phyloP scores from a whole-genome alignment of 1,140 invertebrate genomes.

The Sinonovacula constricta region DNA sequence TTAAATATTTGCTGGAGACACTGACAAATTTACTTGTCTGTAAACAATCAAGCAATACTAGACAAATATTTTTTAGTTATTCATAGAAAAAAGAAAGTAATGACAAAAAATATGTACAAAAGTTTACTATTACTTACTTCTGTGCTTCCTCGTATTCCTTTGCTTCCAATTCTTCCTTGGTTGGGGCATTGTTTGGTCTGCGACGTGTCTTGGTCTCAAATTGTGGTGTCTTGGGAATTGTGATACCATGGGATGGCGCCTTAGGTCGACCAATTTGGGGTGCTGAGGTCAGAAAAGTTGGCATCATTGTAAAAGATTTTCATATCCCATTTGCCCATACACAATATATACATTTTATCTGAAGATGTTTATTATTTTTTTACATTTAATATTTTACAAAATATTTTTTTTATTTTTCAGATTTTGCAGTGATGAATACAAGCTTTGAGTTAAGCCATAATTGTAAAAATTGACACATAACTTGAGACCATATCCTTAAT shows the following conservation, averaged over 20 bases:
- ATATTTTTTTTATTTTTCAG: not conserved
- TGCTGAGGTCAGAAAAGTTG: no score
- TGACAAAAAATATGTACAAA: not conserved
- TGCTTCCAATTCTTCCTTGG: conserved; percentile 70
- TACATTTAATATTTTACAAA: not conserved
- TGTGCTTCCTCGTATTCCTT: conserved; percentile 74
- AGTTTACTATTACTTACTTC: conserved; percentile 57
- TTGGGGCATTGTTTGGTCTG: conserved; percentile 61
- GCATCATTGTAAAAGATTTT: no score
- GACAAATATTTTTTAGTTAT: no score
- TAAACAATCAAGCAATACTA: no score
- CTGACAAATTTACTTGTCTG: no score
- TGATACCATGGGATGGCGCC: conserved; percentile 56
- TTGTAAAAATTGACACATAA: no score
- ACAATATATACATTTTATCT: not conserved
- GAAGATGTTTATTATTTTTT: not conserved
- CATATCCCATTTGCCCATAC: no score
- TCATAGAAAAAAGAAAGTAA: no score
- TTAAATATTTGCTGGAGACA: no score
- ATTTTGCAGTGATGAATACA: no score
- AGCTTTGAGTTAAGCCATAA: no score
- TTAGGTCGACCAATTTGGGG: conserved; percentile 49
- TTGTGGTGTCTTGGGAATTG: conserved; percentile 72
- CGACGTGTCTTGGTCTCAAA: conserved; percentile 62
- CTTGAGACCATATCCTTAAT: no score